Conservation (phyloP, 2,888 invertebrate species). For the Chymomyza procnemis region DNA sequence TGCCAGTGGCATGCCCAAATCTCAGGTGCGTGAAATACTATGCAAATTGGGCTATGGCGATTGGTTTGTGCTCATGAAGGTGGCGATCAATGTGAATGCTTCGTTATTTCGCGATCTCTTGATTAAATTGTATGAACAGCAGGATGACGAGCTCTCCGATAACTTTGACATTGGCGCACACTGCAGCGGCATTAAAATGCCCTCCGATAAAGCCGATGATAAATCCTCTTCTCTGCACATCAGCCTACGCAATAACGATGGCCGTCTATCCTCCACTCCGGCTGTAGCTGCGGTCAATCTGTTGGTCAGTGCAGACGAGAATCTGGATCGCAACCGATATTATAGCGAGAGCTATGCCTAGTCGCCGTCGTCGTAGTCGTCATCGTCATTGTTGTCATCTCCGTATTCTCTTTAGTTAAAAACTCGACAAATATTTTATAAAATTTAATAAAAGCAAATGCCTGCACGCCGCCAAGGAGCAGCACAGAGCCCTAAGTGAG, state of each 20-base stretch:
- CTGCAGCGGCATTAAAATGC: neutral
- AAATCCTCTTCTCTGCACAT: neutral
- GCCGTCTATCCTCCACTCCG: neutral
- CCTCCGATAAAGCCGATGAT: neutral
- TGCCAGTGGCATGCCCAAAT: constrained; percentile 57
- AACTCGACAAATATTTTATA: neutral
- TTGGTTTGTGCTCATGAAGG: constrained; percentile 87
- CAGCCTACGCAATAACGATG: neutral
- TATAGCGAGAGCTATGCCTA: constrained; percentile 51
- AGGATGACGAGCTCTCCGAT: neutral
- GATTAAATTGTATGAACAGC: constrained; percentile 77
- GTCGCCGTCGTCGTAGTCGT: neutral
- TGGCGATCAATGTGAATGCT: constrained; percentile 87
- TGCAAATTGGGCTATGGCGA: constrained; percentile 81
- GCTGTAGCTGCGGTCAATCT: constrained; percentile 9
- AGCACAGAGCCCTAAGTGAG: constrained; percentile 1
- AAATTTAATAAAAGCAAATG: constrained; percentile 1
- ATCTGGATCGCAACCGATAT: constrained; percentile 31
- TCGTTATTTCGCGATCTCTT: constrained; percentile 83
- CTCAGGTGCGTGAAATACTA: constrained; percentile 54
- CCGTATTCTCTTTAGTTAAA: neutral
- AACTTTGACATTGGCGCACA: too few relatives aligned
- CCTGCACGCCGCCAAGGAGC: neutral
- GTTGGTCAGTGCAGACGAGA: constrained; percentile 32
- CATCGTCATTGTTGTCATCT: too few relatives aligned